Evolutionary conservation across 2,888 invertebrate genomes (phyloP), one percentile per base, ranked within the genome.

Genomic region (Nebria salina): DNA sequence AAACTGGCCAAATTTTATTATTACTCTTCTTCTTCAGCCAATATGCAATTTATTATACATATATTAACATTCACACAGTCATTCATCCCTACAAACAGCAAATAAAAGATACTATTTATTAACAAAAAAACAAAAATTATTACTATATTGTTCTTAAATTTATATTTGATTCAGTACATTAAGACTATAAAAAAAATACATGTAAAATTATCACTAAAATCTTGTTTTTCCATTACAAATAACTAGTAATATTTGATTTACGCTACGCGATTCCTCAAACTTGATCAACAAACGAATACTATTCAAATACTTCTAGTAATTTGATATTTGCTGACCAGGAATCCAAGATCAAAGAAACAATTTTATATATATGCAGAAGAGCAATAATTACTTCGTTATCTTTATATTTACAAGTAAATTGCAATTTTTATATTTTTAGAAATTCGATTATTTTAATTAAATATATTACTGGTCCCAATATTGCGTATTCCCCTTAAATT

Each of bases 11-110:
- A 11, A 34, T 70, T 70, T 25, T 20, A 68, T 25, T 70, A 5
- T 15, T 34, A 34, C 34, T 34, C 4, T 4, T 4, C 2, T 4
- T 34, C 34, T 34, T 42, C 74, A 79, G 79, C 79, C 74, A 65
- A 74, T 79, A 75, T 79, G 74, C 74, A 34, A 26, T 70, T 25
- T n/a, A 11, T 25, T 65, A 77, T 72, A 25, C 66, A 78, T 15
- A 1, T 73, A 78, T 34, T 41, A 25, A 68, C 79, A 79, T 66
- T 66, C 79, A 75, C 72, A 66, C 79, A 25, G 54, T 41, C 72
- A 75, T 74, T 73, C 77, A 77, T 72, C 25, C 70, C 70, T 26
- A 70, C 70, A 25, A 26, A 34, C 13, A 25, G 70, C 70, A 70
- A 54, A 70, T 70, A 70, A 70, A 70, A 20, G 70, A 26, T 70